Conservation (phyloP, 2,888 invertebrate species). For the Philaethria dido region DNA sequence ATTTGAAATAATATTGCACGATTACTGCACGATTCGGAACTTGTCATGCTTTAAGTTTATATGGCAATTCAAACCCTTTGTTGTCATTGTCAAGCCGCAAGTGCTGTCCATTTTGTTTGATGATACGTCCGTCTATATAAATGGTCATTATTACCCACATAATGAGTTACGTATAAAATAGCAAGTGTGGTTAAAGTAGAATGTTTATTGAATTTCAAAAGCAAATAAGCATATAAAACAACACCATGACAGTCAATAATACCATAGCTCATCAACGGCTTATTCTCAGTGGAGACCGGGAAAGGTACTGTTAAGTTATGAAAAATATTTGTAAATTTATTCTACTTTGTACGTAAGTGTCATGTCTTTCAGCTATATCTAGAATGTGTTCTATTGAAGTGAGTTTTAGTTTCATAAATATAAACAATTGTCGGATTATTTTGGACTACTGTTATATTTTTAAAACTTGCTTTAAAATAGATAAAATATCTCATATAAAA, state of each 20-base stretch:
- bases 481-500: no score
- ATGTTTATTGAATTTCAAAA: neutral
- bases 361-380: no score
- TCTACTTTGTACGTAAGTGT: neutral
- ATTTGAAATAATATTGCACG: no score
- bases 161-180: conserved; percentile 1
- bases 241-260: conserved; percentile 74
- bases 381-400: no score
- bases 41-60: neutral
- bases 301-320: conserved; percentile 56
- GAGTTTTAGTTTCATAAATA: no score
- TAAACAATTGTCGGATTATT: no score
- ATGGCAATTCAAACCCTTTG: conserved; percentile 6
- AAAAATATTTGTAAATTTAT: neutral
- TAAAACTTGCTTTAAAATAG: no score
- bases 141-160: neutral
- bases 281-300: conserved; percentile 77
- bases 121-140: conserved; percentile 3
- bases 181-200: neutral
- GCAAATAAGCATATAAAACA: neutral
- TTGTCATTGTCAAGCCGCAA: conserved; percentile 10
- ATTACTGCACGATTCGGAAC: neutral
- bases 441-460: no score
- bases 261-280: conserved; percentile 81
- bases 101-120: conserved; percentile 1